Percentiles rank a stretch among this genome's conserved stretches.
Conservation (phyloP, 2,888 invertebrate genomes). For the Tenthredo livida region DNA sequence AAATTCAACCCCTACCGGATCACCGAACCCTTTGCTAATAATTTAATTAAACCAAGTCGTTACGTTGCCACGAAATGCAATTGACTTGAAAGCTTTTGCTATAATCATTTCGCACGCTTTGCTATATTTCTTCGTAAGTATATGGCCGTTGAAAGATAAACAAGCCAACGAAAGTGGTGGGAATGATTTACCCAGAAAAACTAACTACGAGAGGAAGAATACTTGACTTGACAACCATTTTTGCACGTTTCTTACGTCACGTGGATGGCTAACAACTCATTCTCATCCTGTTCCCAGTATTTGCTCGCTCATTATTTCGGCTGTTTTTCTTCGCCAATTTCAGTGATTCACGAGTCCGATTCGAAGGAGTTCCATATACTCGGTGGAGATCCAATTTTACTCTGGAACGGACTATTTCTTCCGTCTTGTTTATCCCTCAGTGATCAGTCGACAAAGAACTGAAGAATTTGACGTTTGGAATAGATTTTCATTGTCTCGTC, state of each 20-base stretch:
- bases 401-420: not conserved
- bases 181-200: not conserved
- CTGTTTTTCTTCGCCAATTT: not conserved
- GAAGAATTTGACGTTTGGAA: not conserved
- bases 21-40: not conserved
- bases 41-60: slow-evolving; percentile 26
- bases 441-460: not conserved
- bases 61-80: slow-evolving; percentile 15
- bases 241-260: not conserved
- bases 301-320: not conserved
- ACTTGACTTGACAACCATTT: not conserved
- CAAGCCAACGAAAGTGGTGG: not conserved
- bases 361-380: not conserved
- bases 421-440: not conserved
- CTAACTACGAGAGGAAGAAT: not conserved
- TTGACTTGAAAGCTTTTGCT: slow-evolving; percentile 27
- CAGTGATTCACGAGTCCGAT: not conserved
- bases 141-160: not conserved
- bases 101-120: not conserved
- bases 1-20: not conserved
- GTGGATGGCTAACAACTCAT: not conserved
- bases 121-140: not conserved
- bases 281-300: not conserved
- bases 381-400: not conserved
- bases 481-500: not conserved